Percentiles rank a stretch among this genome's conserved stretches.
phyloP scores from a whole-genome alignment of 2,113 vertebrate species.

The Chascanopsetta lugubris region DNA sequence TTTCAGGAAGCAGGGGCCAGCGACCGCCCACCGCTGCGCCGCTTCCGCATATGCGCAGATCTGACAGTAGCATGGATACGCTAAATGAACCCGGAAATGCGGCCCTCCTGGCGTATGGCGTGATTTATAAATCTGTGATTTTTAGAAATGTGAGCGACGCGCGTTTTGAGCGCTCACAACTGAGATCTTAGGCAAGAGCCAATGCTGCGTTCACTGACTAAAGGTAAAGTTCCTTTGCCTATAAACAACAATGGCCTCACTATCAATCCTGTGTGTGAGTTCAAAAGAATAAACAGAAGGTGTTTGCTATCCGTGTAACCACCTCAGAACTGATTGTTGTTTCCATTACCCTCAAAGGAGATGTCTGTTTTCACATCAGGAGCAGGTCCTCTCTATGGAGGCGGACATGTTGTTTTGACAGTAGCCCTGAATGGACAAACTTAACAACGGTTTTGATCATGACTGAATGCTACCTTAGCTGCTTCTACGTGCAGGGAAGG shows the following conservation, averaged over 20 bases:
- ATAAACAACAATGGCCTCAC: no score
- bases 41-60: conserved; percentile 31
- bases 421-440: no score
- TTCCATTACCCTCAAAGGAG: no score
- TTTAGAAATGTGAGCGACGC: not conserved
- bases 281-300: not conserved
- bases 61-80: not conserved
- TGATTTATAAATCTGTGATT: conserved; percentile 5
- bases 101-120: fast-evolving
- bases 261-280: not conserved
- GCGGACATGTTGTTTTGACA: no score
- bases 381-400: no score
- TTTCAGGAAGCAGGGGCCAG: conserved; percentile 71
- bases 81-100: fast-evolving
- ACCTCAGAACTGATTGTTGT: no score
- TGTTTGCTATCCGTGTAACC: no score
- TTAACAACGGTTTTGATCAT: no score
- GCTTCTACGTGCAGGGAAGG: no score
- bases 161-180: conserved; percentile 1
- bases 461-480: no score
- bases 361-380: no score
- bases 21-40: conserved; percentile 11
- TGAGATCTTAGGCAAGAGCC: conserved; percentile 1
- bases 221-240: not conserved
- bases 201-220: conserved; percentile 8